Evolutionary conservation across 2,797 vertebrate genomes (phyloP).

Genomic region (Mormyrops attenuatus): DNA sequence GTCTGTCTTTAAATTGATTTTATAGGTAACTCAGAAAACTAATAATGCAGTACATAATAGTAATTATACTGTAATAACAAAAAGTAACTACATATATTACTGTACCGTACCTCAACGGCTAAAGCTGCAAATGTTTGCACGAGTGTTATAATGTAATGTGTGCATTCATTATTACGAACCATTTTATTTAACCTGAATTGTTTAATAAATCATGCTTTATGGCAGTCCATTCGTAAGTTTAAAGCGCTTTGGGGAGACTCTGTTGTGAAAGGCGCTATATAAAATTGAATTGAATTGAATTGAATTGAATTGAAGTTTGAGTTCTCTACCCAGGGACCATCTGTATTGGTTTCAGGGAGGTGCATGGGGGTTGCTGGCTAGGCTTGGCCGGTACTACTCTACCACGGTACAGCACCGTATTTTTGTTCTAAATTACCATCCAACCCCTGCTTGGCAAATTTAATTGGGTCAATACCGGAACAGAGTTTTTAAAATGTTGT

Average conservation of each 20-base stretch:
- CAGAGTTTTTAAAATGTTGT: neutral
- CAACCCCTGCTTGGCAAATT: neutral
- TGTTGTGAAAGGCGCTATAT: neutral
- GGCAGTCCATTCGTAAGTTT: neutral
- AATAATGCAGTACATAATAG: neutral
- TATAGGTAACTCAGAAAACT: neutral
- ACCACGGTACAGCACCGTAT: neutral
- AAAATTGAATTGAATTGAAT: neutral
- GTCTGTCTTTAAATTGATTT: neutral
- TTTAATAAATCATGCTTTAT: neutral
- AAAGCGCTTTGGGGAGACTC: neutral
- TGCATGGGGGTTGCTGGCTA: neutral
- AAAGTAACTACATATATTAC: neutral
- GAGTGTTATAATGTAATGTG: neutral
- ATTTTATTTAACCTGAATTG: neutral
- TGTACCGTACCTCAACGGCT: neutral
- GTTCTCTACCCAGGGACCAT: neutral
- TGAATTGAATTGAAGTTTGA: too few relatives aligned
- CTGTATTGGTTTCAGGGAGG: neutral
- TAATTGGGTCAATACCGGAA: neutral
- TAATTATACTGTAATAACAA: neutral
- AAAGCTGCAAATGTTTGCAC: neutral
- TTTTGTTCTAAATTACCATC: neutral
- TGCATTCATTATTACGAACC: neutral
- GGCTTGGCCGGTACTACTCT: neutral